phyloP scores from a whole-genome alignment of 2,113 vertebrate species.

The Dasyprocta punctata region DNA sequence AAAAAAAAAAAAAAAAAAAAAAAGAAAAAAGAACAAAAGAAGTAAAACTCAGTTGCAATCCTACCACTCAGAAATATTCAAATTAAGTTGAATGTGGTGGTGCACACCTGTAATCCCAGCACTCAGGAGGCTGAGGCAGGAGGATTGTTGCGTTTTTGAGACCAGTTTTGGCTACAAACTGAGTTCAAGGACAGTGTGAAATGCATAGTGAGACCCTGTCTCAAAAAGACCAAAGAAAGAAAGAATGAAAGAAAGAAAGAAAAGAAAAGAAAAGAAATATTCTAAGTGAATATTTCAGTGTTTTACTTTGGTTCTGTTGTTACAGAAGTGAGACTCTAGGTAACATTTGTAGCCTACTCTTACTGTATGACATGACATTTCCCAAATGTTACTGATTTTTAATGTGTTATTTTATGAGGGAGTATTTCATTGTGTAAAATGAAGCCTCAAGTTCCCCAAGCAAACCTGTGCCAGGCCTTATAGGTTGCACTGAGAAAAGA shows the following conservation, averaged over 20 bases:
- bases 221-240: no score
- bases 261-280: not conserved
- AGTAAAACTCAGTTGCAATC: not conserved
- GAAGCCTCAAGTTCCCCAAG: not conserved
- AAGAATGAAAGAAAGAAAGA: no score
- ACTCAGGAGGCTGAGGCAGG: no score
- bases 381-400: not conserved
- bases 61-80: not conserved
- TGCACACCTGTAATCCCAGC: no score
- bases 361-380: not conserved
- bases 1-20: no score
- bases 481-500: not conserved
- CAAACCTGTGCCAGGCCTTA: not conserved
- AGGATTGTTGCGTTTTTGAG: no score
- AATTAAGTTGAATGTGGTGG: no score
- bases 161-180: no score
- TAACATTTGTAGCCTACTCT: not conserved
- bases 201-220: no score
- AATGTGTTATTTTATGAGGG: not conserved
- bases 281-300: not conserved
- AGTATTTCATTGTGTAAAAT: not conserved
- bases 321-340: not conserved
- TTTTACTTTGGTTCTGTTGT: not conserved
- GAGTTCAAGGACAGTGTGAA: no score
- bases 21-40: constrained; percentile 11